Base-by-base conservation (phyloP, 2,888 invertebrate species). In the Zaprionus lineosus region DNA sequence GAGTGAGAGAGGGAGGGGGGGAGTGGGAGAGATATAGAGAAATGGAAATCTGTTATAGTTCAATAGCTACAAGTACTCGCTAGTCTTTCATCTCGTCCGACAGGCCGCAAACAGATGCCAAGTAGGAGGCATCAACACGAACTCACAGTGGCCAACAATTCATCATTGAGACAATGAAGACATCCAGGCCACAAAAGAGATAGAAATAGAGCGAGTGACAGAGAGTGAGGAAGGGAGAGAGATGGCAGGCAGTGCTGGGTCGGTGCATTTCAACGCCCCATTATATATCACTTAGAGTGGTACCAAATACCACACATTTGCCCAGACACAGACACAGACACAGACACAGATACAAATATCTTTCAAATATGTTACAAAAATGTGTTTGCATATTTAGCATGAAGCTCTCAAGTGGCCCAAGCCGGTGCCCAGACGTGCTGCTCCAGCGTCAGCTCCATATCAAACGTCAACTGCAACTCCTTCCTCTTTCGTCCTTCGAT, bases 321-420 rank as follows among this genome's bases (percentile, higher is more conserved):
- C 9, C 5, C 29, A 28, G 31, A 66, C n/a, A n/a, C n/a, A 19
- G 24, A 41, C 41, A 39, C 34, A 46, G 36, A 39, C 7, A 1
- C 19, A 14, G 11, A 28, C 3, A 31, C 14, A 21, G 8, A 24
- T n/a, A 24, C 4, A 14, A 34, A 44, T 26, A 44, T 56, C 52
- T 41, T 21, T 39, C 9, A 39, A 59, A 70, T 66, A 51, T 81
- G 69, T 44, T 65, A 66, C 56, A 56, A 28, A 82, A 84, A 82
- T 78, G 70, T 78, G 77, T 67, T 82, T 74, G 74, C 66, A 74
- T 82, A 82, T 78, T 82, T 77, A 81, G 84, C 82, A 69, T 64
- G 51, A 36, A 37, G 44, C 59, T 60, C 77, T 84, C 78, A 82
- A 77, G 82, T 82, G 78, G 53, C 18, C 33, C 47, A 48, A 59